Evolutionary conservation across 1,140 invertebrate species (phyloP).

Genomic region (Amphibalanus amphitrite): DNA sequence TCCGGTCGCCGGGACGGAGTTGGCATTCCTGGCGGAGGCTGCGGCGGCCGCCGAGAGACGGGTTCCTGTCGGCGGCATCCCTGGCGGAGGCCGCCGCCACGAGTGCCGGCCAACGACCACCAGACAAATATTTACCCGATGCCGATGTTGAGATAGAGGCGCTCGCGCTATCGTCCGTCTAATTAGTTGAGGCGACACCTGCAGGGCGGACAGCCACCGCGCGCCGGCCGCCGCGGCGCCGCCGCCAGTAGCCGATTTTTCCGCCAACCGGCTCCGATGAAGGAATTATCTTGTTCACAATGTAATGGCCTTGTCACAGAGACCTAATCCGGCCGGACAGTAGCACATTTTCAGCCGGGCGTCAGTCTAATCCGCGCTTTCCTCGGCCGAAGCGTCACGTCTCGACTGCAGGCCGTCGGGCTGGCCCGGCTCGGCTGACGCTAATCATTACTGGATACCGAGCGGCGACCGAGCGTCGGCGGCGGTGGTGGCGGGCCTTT

Average conservation of each 20-base stretch:
- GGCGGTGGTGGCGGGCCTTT: not conserved
- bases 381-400: not conserved
- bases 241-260: not conserved
- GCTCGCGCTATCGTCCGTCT: not conserved
- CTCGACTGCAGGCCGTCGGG: not conserved
- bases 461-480: no score
- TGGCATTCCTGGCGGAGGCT: not conserved
- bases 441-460: not conserved
- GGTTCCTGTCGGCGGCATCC: not conserved
- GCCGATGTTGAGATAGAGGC: not conserved
- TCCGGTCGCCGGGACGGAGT: not conserved
- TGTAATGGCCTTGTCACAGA: not conserved
- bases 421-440: no score
- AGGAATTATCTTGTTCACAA: not conserved
- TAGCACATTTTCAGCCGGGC: not conserved
- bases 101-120: not conserved
- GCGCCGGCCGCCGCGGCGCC: no score
- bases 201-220: no score
- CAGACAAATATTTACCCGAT: not conserved
- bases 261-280: not conserved
- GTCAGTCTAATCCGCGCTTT: not conserved
- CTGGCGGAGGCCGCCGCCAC: no score
- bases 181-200: not conserved
- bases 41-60: not conserved
- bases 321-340: not conserved